Evolutionary conservation across 2,888 invertebrate genomes (phyloP).

Genomic region (Pyrrhia umbra): DNA sequence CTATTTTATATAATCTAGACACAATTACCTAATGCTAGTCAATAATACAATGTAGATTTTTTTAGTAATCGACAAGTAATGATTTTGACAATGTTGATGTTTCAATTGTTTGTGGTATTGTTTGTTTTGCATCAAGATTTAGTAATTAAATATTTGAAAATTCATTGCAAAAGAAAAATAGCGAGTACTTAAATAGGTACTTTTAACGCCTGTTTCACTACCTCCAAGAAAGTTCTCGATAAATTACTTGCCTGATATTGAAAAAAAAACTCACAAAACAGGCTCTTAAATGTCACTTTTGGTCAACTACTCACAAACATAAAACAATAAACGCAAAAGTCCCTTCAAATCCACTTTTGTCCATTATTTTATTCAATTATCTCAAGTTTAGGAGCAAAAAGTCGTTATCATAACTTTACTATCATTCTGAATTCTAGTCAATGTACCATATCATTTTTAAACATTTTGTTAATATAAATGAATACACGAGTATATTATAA

Average conservation of each 20-base stretch:
- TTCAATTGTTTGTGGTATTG: constrained; percentile 26
- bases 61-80: constrained; percentile 71
- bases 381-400: constrained; percentile 57
- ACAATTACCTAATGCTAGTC: constrained; percentile 86
- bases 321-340: constrained; percentile 4
- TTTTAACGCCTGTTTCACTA: too few relatives aligned
- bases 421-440: constrained; percentile 82
- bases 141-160: constrained; percentile 33
- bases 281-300: constrained; percentile 25
- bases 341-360: constrained; percentile 9
- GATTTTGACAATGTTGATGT: constrained; percentile 50
- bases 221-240: too few relatives aligned
- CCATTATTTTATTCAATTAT: constrained; percentile 20
- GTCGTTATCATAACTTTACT: constrained; percentile 54
- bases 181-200: neutral
- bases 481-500: constrained; percentile 73
- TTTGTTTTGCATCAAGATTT: constrained; percentile 34
- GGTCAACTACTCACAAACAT: constrained; percentile 25
- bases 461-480: constrained; percentile 80
- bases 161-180: constrained; percentile 1
- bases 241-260: constrained; percentile 1
- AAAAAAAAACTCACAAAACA: neutral
- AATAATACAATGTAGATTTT: constrained; percentile 74
- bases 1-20: constrained; percentile 89
- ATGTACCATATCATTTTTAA: constrained; percentile 89